Evolutionary conservation across 2,113 vertebrate species (phyloP).

Genomic region (Lagopus leucura): DNA sequence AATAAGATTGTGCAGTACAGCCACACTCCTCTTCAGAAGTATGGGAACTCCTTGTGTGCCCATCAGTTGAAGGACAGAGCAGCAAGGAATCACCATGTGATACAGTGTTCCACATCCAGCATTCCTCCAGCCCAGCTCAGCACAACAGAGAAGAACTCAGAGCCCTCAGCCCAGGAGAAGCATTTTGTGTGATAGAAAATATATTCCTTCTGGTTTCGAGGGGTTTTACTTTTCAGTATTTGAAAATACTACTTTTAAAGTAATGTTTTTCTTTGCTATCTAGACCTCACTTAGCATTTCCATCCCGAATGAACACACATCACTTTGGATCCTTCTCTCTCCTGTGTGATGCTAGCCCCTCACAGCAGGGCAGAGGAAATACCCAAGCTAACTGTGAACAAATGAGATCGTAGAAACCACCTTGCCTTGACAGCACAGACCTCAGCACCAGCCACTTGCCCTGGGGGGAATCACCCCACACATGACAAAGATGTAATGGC

Average conservation of each 20-base stretch:
- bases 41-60: neutral
- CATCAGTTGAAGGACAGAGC: neutral
- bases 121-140: neutral
- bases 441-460: neutral
- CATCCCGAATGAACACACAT: neutral
- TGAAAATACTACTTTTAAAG: neutral
- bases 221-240: neutral
- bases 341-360: neutral
- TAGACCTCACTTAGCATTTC: neutral
- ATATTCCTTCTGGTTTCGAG: neutral
- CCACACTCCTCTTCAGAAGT: neutral
- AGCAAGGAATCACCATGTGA: neutral
- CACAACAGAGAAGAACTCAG: neutral
- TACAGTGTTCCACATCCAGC: neutral
- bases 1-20: neutral
- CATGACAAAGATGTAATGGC: neutral
- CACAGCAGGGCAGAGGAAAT: neutral
- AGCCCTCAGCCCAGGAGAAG: neutral
- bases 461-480: neutral
- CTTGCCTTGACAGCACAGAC: neutral
- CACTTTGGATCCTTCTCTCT: neutral
- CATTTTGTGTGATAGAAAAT: neutral
- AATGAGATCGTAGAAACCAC: neutral
- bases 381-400: neutral
- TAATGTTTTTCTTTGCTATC: neutral